These are phyloP conservation scores for Cheilinus undulatus DNA, from an alignment of 2,113 vertebrate species.

Conservation along the genomic window DNA sequence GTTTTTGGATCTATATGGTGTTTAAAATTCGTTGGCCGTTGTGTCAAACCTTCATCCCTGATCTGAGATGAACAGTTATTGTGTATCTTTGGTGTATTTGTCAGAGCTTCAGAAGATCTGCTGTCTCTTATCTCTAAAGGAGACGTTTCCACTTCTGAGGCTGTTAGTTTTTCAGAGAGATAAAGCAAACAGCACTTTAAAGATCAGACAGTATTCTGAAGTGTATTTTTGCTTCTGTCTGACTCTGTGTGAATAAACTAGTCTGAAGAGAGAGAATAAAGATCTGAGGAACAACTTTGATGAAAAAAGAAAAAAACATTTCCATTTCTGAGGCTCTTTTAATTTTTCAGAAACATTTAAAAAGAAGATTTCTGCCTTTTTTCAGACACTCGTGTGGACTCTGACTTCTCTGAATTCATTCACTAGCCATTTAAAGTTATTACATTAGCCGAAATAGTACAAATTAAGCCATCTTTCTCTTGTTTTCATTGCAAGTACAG, in stretches of 20 bases:
- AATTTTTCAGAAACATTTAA: conserved; percentile 13
- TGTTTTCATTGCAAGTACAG: too few species aligned
- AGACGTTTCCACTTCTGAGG: conserved; percentile 28
- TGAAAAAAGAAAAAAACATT: not conserved
- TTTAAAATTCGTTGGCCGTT: conserved; percentile 18
- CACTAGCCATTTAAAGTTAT: too few species aligned
- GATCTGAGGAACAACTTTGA: conserved; percentile 1
- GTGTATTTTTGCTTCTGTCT: conserved; percentile 1
- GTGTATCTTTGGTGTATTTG: conserved; percentile 15
- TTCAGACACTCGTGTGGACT: too few species aligned
- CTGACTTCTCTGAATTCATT: too few species aligned
- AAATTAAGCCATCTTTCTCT: too few species aligned
- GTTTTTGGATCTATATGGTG: not conserved
- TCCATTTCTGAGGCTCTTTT: conserved; percentile 16
- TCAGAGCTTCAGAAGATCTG: conserved; percentile 15
- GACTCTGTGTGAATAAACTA: conserved; percentile 9
- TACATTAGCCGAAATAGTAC: too few species aligned
- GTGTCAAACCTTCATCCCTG: not conserved
- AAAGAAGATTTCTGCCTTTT: too few species aligned
- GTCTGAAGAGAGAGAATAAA: conserved; percentile 1
- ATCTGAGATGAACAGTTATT: conserved; percentile 31
- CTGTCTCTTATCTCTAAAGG: conserved; percentile 36
- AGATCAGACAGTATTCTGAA: conserved; percentile 13
- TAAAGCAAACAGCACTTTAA: conserved; percentile 25
- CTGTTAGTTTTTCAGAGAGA: conserved; percentile 8